Percentiles rank a stretch among this genome's conserved stretches.
phyloP scores from a whole-genome alignment of 2,113 vertebrate genomes.

The Elephantulus edwardii region DNA sequence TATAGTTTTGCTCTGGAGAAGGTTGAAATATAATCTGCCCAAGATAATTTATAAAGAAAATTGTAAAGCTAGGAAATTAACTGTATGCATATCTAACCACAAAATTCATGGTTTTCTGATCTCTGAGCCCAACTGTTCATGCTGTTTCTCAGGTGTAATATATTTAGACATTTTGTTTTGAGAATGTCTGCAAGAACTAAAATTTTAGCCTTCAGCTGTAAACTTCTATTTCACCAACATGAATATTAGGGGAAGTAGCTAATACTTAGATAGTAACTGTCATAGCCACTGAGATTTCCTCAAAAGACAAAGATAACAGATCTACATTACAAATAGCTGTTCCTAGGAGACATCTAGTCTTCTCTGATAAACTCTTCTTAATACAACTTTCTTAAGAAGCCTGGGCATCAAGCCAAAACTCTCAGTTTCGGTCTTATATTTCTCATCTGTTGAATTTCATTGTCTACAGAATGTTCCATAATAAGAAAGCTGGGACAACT shows the following conservation, averaged over 20 bases:
- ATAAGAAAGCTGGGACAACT: constrained; percentile 51
- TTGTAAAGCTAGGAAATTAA: background rate
- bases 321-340: constrained; percentile 10
- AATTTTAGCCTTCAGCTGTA: background rate
- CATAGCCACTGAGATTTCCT: background rate
- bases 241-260: background rate
- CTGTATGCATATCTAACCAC: background rate
- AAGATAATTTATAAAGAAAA: background rate
- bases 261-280: background rate
- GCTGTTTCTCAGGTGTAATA: constrained; percentile 7
- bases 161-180: constrained; percentile 11
- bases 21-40: background rate
- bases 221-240: constrained; percentile 12
- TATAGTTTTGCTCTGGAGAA: background rate
- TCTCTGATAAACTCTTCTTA: constrained; percentile 20
- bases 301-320: background rate
- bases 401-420: constrained; percentile 64
- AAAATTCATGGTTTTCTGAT: background rate
- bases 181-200: constrained; percentile 26
- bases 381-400: constrained; percentile 62
- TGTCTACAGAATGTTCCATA: constrained; percentile 57
- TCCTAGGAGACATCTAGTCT: background rate
- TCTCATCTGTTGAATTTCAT: constrained; percentile 69
- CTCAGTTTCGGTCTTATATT: constrained; percentile 63
- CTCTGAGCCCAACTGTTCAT: background rate